Evolutionary conservation across 2,113 vertebrate genomes (phyloP), one percentile per base, ranked within the genome.

Genomic region (Leptobrachium leishanense): DNA sequence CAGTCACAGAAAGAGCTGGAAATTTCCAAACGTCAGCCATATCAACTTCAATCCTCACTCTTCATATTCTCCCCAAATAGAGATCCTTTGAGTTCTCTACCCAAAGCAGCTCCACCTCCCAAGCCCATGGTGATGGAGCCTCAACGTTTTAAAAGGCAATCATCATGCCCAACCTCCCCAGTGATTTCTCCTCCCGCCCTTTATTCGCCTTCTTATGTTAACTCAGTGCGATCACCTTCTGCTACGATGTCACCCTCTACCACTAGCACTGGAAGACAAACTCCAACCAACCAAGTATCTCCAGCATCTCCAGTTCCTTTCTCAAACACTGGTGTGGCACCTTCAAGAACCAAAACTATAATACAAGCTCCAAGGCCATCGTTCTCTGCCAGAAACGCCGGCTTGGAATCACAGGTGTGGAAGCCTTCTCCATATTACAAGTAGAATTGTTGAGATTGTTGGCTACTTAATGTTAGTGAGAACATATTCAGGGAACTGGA

Each of bases 351-450:
- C 0, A 93, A 89, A 84, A 83, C 80, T 0, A 86, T 82, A 15
- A 82, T 92, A 82, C 96, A 97, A 84, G 94, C 95, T 4, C 97
- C 97, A 15, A 92, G 95, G 76, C 98, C 98, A 12, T 95, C 91
- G 13, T 99, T 97, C 91, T 98, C 95, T 82, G 94, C 97, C 82
- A 94, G 93, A 88, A 96, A 92, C 2, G 94, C 93, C 1, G 97
- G 97, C 72, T 95, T 98, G 68, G 91, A 94, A 86, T 90, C 97
- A 2, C 97, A 99, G 96, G 98, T 99, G 96, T 99, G 98, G 97
- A 98, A 92, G 89, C 97, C 98, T 83, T 94, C 93, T 84, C 92
- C 93, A 85, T 96, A 91, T 81, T 92, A 90, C 88, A 96, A 95
- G 85, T 89, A 89, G 83, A 0, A 0, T 31, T 74, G 78, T 75